These are phyloP conservation scores for Tokudaia tokunoshimensis DNA, from an alignment of 2,797 vertebrate species.

Conservation along the genomic window DNA sequence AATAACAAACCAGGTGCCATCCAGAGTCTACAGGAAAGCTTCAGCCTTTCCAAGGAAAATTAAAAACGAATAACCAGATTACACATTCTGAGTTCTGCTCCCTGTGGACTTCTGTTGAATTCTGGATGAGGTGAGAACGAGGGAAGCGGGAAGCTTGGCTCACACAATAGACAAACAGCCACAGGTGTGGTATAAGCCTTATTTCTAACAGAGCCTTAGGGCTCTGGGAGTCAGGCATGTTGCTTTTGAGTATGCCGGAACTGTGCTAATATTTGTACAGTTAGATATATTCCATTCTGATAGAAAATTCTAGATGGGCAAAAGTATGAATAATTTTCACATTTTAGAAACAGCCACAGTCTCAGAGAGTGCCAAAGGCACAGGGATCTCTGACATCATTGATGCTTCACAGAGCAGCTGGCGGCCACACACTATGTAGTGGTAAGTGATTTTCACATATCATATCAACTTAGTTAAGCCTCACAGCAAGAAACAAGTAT, in stretches of 20 bases:
- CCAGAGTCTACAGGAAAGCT: conserved; percentile 20
- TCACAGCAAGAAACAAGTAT: not conserved
- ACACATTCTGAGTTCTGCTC: conserved; percentile 60
- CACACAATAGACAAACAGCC: not conserved
- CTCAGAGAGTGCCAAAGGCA: not conserved
- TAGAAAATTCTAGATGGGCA: not conserved
- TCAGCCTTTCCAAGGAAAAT: conserved; percentile 71
- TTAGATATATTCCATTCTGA: conserved; percentile 6
- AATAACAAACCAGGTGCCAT: conserved; percentile 38
- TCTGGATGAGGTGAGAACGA: conserved; percentile 64
- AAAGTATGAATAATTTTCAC: conserved; percentile 37
- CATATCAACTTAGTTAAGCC: not conserved
- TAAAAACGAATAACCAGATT: conserved; percentile 77
- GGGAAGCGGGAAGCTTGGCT: not conserved
- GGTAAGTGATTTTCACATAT: not conserved
- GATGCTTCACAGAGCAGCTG: not conserved
- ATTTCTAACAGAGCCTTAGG: not conserved
- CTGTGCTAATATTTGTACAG: conserved; percentile 63
- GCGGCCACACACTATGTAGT: not conserved
- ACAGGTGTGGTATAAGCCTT: not conserved
- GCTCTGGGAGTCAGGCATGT: not conserved
- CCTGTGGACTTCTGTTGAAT: conserved; percentile 70
- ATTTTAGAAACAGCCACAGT: not conserved
- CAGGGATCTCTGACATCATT: not conserved
- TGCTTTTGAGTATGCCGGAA: conserved; percentile 19